Percentiles rank a stretch among this genome's conserved stretches.
These are phyloP conservation scores for Poliocrania exsul DNA, from an alignment of 2,797 vertebrate species.

Conservation along the genomic window DNA sequence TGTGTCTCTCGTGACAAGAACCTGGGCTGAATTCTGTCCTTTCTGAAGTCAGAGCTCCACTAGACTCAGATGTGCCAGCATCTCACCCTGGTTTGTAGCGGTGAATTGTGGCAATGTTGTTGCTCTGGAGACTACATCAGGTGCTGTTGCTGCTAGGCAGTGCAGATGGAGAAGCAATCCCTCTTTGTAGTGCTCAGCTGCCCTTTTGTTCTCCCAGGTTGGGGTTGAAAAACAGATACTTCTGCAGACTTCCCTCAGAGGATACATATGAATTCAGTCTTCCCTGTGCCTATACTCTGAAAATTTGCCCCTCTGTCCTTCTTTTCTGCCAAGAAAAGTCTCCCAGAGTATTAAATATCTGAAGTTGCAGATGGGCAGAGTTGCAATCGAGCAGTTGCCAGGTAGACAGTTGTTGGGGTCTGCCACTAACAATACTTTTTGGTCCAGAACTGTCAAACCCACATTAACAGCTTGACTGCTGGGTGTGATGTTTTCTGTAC, in stretches of 20 bases:
- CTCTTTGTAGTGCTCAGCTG: background rate
- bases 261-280: background rate
- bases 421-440: background rate
- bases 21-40: conserved; percentile 20
- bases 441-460: background rate
- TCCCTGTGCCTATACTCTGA: background rate
- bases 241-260: background rate
- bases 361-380: background rate
- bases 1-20: conserved; percentile 29
- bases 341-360: background rate
- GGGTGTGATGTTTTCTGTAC: background rate
- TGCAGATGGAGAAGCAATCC: conserved; percentile 29
- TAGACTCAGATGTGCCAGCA: conserved; percentile 5
- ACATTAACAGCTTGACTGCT: background rate
- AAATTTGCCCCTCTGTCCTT: background rate
- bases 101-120: conserved; percentile 30
- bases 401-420: background rate
- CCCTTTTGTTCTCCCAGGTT: background rate
- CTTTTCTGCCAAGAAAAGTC: background rate
- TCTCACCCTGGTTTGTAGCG: background rate
- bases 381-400: background rate
- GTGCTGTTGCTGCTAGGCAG: conserved; percentile 53
- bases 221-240: background rate
- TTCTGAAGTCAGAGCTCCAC: conserved; percentile 15
- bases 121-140: conserved; percentile 45